Conservation (phyloP, 1,140 invertebrate species). For the Acyrthosiphon pisum region DNA sequence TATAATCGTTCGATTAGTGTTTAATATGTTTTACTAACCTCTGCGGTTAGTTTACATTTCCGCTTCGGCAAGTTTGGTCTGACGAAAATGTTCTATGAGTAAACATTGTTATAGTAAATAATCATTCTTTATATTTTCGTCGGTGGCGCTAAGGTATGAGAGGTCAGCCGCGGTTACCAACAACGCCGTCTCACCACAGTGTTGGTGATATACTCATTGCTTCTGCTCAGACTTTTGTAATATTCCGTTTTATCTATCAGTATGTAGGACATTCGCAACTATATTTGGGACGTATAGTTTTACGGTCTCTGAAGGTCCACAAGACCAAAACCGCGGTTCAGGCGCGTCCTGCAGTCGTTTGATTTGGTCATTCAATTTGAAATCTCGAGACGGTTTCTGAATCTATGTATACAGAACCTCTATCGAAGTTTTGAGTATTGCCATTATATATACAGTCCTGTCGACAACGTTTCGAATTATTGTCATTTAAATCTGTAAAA, state of each 20-base stretch:
- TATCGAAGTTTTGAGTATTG: neutral
- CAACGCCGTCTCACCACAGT: neutral
- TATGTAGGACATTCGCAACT: neutral
- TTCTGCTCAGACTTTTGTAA: neutral
- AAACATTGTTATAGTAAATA: neutral
- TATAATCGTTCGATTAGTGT: neutral
- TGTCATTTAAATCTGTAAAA: neutral
- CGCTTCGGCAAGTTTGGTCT: conserved; percentile 32
- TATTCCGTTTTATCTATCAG: neutral
- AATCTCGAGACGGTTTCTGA: neutral
- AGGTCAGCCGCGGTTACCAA: conserved; percentile 23
- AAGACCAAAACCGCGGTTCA: neutral
- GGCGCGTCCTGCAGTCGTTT: neutral
- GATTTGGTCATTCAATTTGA: neutral
- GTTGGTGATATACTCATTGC: neutral
- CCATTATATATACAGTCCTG: neutral
- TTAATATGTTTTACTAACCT: neutral
- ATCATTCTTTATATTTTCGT: neutral
- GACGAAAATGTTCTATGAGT: conserved; percentile 27
- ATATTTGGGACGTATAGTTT: neutral
- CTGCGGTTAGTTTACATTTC: conserved; percentile 24
- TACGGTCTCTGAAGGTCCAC: neutral
- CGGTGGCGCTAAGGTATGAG: neutral
- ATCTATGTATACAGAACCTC: too few relatives aligned
- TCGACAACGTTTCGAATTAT: neutral